These are phyloP conservation scores for Sminthurinus aureus DNA, from an alignment of 2,888 invertebrate genomes.

Conservation along the genomic window DNA sequence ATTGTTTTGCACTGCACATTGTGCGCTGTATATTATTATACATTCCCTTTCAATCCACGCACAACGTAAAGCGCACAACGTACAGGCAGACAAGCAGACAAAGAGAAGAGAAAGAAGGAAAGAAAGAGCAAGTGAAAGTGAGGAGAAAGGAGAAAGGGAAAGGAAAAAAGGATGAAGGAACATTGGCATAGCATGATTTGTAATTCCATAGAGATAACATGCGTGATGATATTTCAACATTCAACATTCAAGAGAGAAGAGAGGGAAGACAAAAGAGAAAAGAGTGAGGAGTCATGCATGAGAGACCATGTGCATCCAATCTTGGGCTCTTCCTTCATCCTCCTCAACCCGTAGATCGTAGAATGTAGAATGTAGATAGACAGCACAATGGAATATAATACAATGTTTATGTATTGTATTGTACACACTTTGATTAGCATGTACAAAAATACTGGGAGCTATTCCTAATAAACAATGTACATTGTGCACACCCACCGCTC, in stretches of 20 bases:
- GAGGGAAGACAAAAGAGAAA: background rate
- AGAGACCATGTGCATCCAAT: conserved; percentile 19
- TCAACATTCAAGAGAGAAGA: background rate
- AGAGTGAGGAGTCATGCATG: conserved; percentile 12
- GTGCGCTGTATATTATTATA: too few species aligned
- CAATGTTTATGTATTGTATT: too few species aligned
- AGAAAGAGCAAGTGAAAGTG: background rate
- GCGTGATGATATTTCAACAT: conserved; percentile 19
- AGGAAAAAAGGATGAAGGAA: background rate
- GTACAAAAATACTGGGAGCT: too few species aligned
- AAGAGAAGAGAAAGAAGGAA: background rate
- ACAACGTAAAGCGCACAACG: too few species aligned
- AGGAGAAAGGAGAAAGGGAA: background rate
- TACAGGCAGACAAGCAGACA: too few species aligned
- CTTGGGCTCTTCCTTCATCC: background rate
- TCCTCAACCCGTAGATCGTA: background rate
- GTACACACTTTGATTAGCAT: too few species aligned
- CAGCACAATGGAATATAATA: too few species aligned
- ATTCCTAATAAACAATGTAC: too few species aligned
- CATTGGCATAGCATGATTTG: conserved; percentile 11
- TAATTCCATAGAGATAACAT: conserved; percentile 34
- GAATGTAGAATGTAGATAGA: too few species aligned
- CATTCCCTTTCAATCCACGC: too few species aligned
- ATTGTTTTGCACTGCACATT: too few species aligned
- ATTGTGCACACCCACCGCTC: too few species aligned